phyloP scores from a whole-genome alignment of 53 echinoderm and acorn worm genomes.

The Zoroaster sp. region DNA sequence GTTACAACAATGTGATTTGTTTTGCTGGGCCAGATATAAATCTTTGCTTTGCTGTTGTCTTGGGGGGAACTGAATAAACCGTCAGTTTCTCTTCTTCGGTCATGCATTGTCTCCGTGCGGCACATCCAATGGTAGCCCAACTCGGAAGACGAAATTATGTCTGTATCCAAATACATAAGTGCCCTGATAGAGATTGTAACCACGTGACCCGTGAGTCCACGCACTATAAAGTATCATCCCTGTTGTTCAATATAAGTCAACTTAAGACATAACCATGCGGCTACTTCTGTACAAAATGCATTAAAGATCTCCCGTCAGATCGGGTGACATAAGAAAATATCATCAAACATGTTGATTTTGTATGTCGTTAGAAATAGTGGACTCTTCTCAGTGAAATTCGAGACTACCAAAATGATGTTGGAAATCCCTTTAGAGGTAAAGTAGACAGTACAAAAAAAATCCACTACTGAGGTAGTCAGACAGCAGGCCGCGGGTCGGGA shows the following conservation, averaged over 20 bases:
- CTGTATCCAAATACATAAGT: too few species aligned
- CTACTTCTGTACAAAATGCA: background rate
- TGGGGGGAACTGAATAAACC: too few species aligned
- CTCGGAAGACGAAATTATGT: too few species aligned
- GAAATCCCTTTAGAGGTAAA: conserved; percentile 10
- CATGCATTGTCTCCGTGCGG: too few species aligned
- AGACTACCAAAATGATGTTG: background rate
- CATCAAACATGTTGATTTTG: conserved; percentile 6
- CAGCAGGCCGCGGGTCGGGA: background rate
- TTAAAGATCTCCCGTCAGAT: background rate
- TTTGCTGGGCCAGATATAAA: too few species aligned
- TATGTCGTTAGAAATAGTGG: background rate
- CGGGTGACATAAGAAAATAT: background rate
- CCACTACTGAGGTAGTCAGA: background rate
- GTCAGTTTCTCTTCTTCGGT: too few species aligned
- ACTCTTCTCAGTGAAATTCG: background rate
- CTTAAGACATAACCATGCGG: background rate
- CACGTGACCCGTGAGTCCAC: too few species aligned
- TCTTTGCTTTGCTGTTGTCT: too few species aligned
- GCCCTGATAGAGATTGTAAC: too few species aligned
- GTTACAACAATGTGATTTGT: too few species aligned
- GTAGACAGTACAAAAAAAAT: background rate
- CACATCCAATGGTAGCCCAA: too few species aligned
- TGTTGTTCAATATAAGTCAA: background rate
- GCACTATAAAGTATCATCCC: background rate